Percentiles rank a stretch among this genome's conserved stretches.
phyloP scores from a whole-genome alignment of 2,797 vertebrate species.

The Meda fulgida region DNA sequence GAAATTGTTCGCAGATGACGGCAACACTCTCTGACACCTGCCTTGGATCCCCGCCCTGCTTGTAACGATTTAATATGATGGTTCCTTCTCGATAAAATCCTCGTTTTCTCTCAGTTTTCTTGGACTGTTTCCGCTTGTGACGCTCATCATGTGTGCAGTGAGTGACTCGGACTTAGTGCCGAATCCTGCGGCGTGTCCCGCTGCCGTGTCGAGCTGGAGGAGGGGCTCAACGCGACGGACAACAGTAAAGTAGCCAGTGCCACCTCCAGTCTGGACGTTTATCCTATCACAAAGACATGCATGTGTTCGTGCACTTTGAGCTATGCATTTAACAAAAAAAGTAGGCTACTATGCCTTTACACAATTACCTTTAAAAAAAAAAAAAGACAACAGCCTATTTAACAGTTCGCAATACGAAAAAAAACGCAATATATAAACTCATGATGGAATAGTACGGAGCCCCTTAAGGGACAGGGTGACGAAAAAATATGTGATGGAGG shows the following conservation, averaged over 20 bases:
- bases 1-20: constrained; percentile 36
- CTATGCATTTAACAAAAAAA: background rate
- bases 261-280: constrained; percentile 24
- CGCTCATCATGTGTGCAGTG: constrained; percentile 39
- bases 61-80: constrained; percentile 43
- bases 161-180: constrained; percentile 18
- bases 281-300: background rate
- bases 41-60: constrained; percentile 42
- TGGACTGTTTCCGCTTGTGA: background rate
- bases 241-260: constrained; percentile 7
- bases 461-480: too few relatives aligned
- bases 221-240: constrained; percentile 14
- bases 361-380: too few relatives aligned
- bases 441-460: background rate
- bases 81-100: constrained; percentile 44
- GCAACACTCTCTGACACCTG: constrained; percentile 36
- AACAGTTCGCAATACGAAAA: too few relatives aligned
- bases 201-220: constrained; percentile 22
- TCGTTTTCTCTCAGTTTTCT: constrained; percentile 23
- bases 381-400: background rate
- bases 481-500: too few relatives aligned
- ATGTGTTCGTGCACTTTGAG: background rate
- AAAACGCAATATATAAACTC: too few relatives aligned
- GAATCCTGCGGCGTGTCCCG: constrained; percentile 17
- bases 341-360: background rate